phyloP scores from a whole-genome alignment of 2,888 invertebrate genomes.

The Ceraclea dissimilis region DNA sequence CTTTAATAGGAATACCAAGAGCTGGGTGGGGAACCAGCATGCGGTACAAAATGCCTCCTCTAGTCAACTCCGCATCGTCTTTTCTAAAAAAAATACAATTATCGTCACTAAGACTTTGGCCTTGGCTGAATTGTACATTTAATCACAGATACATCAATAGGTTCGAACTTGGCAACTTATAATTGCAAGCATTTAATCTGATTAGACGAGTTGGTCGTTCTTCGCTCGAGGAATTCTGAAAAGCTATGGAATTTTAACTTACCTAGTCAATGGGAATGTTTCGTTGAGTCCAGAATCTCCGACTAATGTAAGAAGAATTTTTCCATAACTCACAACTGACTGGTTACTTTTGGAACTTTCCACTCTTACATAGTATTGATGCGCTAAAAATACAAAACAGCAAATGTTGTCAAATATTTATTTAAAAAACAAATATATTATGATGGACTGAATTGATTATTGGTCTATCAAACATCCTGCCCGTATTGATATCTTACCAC shows the following conservation, averaged over 20 bases:
- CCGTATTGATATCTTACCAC: too few species aligned
- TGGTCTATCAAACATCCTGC: background rate
- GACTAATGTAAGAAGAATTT: slow-evolving; percentile 69
- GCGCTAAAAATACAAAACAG: slow-evolving; percentile 47
- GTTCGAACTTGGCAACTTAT: too few species aligned
- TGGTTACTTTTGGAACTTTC: slow-evolving; percentile 51
- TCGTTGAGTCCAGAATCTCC: slow-evolving; percentile 79
- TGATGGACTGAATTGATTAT: background rate
- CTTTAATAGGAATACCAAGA: slow-evolving; percentile 62
- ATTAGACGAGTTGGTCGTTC: too few species aligned
- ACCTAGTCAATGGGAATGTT: slow-evolving; percentile 82
- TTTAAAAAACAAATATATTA: background rate
- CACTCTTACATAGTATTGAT: slow-evolving; percentile 79
- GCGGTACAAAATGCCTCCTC: slow-evolving; percentile 67
- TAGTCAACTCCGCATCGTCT: slow-evolving; percentile 65
- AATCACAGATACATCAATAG: too few species aligned
- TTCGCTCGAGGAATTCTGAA: too few species aligned
- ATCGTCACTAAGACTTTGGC: too few species aligned
- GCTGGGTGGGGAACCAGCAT: slow-evolving; percentile 87
- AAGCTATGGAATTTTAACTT: slow-evolving; percentile 34
- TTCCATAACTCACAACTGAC: slow-evolving; percentile 61
- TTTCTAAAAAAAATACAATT: slow-evolving; percentile 49
- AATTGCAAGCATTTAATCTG: too few species aligned
- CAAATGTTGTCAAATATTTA: background rate
- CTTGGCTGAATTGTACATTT: too few species aligned